Evolutionary conservation across 2,888 invertebrate genomes (phyloP), one percentile per base, ranked within the genome.

Genomic region (Eubasilissa splendida): DNA sequence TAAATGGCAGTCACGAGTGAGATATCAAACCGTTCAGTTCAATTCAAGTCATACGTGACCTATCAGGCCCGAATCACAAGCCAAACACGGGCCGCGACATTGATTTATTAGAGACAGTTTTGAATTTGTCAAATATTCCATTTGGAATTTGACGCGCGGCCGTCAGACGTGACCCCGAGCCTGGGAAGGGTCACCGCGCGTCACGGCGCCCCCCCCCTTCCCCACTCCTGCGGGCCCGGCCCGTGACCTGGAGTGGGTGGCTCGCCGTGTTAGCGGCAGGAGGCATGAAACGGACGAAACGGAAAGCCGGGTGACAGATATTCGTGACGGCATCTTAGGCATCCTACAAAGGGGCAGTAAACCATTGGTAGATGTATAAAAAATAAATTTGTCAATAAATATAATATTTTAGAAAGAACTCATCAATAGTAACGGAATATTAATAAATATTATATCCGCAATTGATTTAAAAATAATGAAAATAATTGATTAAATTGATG

Each of bases 271-370:
- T 65, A 76, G 53, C 70, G 60, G 76, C 76, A 76, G 76, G 66
- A 76, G 76, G 76, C 22, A 58, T n/a, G 42, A n/a, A 70, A 70
- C 70, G 70, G 70, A 70, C 76, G 76, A 76, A 76, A 76, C 66
- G 76, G 76, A 65, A 76, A 76, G 66, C 66, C 50, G 74, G 79
- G 77, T 80, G 79, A 80, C 79, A 75, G 79, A 68, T 77, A 77
- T 80, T 80, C 76, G 75, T 76, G 76, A 80, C 79, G 79, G 76
- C 60, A 65, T 77, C 22, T 76, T 68, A 56, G 68, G 50, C 59
- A 66, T 77, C 22, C 59, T 70, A 33, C 8, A n/a, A n/a, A 58
- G 66, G 33, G 14, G 12, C 12, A 9, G 22, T 11, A n/a, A 66
- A 76, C 66, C 5, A n/a, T 76, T 76, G 60, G 33, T 50, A 53